Evolutionary conservation across 1,140 invertebrate genomes (phyloP).

Genomic region (Anthonomus grandis): DNA sequence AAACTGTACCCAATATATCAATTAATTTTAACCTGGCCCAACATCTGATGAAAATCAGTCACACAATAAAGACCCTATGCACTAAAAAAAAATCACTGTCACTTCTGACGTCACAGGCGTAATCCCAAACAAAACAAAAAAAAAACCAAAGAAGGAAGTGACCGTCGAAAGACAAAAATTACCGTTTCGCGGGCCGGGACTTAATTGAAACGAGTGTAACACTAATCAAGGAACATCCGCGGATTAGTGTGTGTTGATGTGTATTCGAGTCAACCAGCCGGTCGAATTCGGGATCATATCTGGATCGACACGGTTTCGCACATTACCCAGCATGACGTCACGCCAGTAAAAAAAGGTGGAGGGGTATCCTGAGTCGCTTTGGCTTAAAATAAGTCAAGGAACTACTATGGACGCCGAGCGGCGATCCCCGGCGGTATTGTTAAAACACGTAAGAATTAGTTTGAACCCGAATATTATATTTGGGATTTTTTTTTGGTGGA

Average conservation of each 20-base stretch:
- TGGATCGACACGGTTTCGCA: slow-evolving; percentile 27
- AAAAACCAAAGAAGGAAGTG: slow-evolving; percentile 10
- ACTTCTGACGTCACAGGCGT: too few species aligned
- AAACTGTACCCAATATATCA: too few species aligned
- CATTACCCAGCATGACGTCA: slow-evolving; percentile 29
- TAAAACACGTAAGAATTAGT: slow-evolving; percentile 24
- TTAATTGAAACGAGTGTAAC: slow-evolving; percentile 16
- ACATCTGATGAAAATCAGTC: too few species aligned
- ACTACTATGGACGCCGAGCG: too few species aligned
- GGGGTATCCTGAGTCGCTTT: slow-evolving; percentile 29
- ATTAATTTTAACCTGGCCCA: too few species aligned
- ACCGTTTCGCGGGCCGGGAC: slow-evolving; percentile 7
- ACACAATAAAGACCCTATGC: too few species aligned
- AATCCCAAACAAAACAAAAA: too few species aligned
- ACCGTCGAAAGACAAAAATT: too few species aligned
- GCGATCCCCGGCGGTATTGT: slow-evolving; percentile 22
- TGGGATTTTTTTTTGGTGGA: too few species aligned
- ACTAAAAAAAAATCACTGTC: too few species aligned
- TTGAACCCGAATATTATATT: not conserved
- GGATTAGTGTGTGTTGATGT: slow-evolving; percentile 13
- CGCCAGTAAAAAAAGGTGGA: slow-evolving; percentile 27
- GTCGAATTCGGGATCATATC: slow-evolving; percentile 34
- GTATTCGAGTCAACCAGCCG: slow-evolving; percentile 16
- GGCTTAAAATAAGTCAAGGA: slow-evolving; percentile 41
- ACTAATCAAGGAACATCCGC: slow-evolving; percentile 29